These are phyloP conservation scores for Apaloderma vittatum DNA, from an alignment of 2,113 vertebrate species.

Conservation along the genomic window DNA sequence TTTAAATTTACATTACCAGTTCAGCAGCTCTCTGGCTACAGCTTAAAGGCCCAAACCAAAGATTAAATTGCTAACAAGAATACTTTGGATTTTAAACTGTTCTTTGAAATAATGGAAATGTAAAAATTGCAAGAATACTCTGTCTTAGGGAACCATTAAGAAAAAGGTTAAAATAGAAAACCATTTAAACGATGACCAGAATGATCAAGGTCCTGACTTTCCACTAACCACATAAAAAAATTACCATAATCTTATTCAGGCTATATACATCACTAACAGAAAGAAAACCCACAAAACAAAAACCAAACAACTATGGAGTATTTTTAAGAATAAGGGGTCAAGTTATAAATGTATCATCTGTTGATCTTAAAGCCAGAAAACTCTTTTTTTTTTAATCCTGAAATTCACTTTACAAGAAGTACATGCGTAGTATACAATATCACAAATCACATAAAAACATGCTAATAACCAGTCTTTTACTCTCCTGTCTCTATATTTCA, in stretches of 20 bases:
- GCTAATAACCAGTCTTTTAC: not conserved
- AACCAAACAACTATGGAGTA: too few relatives aligned
- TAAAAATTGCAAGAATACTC: not conserved
- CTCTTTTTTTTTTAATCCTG: not conserved
- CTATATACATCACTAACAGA: not conserved
- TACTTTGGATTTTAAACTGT: not conserved
- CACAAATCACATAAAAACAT: not conserved
- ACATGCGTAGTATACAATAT: accelerated
- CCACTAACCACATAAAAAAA: not conserved
- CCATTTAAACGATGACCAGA: not conserved
- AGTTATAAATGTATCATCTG: not conserved
- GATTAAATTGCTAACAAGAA: not conserved
- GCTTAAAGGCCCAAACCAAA: not conserved
- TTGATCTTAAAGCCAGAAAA: not conserved
- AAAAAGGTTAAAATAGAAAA: not conserved
- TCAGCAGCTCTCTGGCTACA: not conserved
- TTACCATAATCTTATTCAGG: not conserved
- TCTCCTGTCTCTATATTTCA: not conserved
- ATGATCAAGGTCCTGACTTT: not conserved
- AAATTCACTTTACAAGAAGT: not conserved
- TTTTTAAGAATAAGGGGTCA: not conserved
- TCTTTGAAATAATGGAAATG: not conserved
- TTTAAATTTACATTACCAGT: not conserved
- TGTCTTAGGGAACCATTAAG: not conserved
- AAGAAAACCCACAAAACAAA: not conserved